Percentiles rank a stretch among this genome's conserved stretches.
phyloP scores from a whole-genome alignment of 2,888 invertebrate species.

The Branchellion lobata region DNA sequence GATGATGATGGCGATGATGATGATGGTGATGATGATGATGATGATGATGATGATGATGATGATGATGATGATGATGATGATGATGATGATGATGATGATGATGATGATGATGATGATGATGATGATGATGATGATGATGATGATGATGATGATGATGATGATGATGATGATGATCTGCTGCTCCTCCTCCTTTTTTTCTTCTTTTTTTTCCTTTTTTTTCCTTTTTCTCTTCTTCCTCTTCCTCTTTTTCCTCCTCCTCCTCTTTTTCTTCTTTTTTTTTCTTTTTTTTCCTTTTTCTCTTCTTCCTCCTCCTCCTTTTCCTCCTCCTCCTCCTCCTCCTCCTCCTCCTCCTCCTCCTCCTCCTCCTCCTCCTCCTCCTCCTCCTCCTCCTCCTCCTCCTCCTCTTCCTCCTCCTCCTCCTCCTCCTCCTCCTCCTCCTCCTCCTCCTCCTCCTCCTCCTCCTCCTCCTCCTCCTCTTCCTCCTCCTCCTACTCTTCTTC shows the following conservation, averaged over 20 bases:
- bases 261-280: background rate
- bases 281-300: background rate
- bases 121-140: background rate
- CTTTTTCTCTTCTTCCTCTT: background rate
- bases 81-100: constrained; percentile 6
- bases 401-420: background rate
- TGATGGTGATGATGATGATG: background rate
- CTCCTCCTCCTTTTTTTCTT: no score
- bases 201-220: no score
- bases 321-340: background rate
- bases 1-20: constrained; percentile 32
- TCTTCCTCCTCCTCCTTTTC: background rate
- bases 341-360: background rate
- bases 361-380: constrained; percentile 24
- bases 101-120: constrained; percentile 13
- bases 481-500: no score
- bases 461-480: no score
- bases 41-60: constrained; percentile 40
- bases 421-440: constrained; percentile 2
- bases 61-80: constrained; percentile 36
- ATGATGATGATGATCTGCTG: no score
- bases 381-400: background rate
- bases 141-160: constrained; percentile 6
- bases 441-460: background rate
- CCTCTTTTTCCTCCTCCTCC: background rate